Evolutionary conservation across 1,140 invertebrate species (phyloP).

Genomic region (Drosophila chauvacae): DNA sequence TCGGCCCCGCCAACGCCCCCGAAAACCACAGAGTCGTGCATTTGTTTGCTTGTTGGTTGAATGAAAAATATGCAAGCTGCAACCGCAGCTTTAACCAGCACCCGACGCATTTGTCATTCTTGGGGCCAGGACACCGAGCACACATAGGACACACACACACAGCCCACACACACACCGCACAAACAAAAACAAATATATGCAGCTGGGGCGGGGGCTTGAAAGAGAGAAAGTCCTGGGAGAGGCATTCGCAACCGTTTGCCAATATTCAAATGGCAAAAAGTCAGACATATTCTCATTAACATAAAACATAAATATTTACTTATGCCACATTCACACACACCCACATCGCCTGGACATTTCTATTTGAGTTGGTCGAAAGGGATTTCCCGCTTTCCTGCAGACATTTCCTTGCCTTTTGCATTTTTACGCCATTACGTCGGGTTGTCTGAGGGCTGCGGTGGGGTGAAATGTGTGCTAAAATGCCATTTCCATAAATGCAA

Average conservation of each 20-base stretch:
- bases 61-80: conserved; percentile 60
- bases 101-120: conserved; percentile 78
- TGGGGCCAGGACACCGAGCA: conserved; percentile 37
- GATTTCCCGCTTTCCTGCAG: conserved; percentile 43
- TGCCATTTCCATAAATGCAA: conserved; percentile 81
- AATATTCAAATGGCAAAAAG: conserved; percentile 83
- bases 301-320: conserved; percentile 84
- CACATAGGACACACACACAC: conserved; percentile 7
- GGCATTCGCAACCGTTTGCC: conserved; percentile 60
- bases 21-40: conserved; percentile 57
- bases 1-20: neutral
- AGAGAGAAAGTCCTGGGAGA: conserved; percentile 49
- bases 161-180: neutral
- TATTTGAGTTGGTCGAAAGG: conserved; percentile 72
- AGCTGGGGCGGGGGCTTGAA: neutral
- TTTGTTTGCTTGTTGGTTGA: conserved; percentile 55
- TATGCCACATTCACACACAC: conserved; percentile 59
- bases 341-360: conserved; percentile 52
- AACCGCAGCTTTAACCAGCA: conserved; percentile 73
- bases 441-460: conserved; percentile 32
- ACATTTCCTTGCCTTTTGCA: conserved; percentile 72
- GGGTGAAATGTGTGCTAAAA: conserved; percentile 57
- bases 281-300: conserved; percentile 84
- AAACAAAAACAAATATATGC: conserved; percentile 34
- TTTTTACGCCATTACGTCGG: conserved; percentile 71